Evolutionary conservation across 2,888 invertebrate species (phyloP).

Genomic region (Acronicta alni): DNA sequence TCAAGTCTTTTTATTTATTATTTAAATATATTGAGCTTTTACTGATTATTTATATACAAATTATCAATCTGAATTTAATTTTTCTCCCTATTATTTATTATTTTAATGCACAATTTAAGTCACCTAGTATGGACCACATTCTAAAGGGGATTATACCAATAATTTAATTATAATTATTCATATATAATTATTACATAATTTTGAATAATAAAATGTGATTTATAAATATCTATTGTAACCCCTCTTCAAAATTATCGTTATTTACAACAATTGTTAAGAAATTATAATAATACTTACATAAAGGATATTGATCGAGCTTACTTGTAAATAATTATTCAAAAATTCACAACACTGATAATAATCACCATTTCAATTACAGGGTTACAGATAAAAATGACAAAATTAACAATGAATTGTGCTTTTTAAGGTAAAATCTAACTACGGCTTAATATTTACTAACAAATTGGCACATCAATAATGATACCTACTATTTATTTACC

Average conservation of each 20-base stretch:
- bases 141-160: slow-evolving; percentile 75
- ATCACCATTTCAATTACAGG: slow-evolving; percentile 61
- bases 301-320: slow-evolving; percentile 54
- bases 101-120: slow-evolving; percentile 88
- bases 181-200: slow-evolving; percentile 49
- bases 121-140: slow-evolving; percentile 88
- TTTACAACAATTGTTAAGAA: slow-evolving; percentile 60
- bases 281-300: slow-evolving; percentile 48
- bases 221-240: slow-evolving; percentile 60
- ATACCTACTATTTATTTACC: slow-evolving; percentile 57
- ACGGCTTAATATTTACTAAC: slow-evolving; percentile 58
- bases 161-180: slow-evolving; percentile 34
- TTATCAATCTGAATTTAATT: slow-evolving; percentile 69
- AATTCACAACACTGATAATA: slow-evolving; percentile 78
- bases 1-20: slow-evolving; percentile 85
- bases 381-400: slow-evolving; percentile 63
- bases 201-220: slow-evolving; percentile 53
- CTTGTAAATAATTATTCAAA: slow-evolving; percentile 57
- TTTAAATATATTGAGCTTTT: slow-evolving; percentile 86
- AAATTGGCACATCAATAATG: slow-evolving; percentile 71
- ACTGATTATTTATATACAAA: slow-evolving; percentile 82
- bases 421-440: slow-evolving; percentile 63
- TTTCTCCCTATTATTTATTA: slow-evolving; percentile 76
- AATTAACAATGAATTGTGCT: slow-evolving; percentile 63
- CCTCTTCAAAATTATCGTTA: slow-evolving; percentile 52